Percentiles rank a stretch among this genome's conserved stretches.
These are phyloP conservation scores for Epicauta chinensis DNA, from an alignment of 1,140 invertebrate species.

Conservation along the genomic window DNA sequence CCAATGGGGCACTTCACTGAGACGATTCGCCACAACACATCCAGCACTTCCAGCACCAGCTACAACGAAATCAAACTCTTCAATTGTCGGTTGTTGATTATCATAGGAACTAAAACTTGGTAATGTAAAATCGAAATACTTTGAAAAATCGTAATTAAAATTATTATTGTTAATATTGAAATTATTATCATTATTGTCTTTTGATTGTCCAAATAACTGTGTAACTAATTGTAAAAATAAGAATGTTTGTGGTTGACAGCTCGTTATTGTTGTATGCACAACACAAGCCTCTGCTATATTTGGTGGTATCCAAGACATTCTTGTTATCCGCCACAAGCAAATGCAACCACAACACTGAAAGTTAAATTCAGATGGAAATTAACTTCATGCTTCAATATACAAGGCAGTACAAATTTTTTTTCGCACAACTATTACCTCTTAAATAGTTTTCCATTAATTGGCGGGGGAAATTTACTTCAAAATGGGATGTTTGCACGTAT, in stretches of 20 bases:
- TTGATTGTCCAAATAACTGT: constrained; percentile 50
- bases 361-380: neutral
- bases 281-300: constrained; percentile 49
- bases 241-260: constrained; percentile 50
- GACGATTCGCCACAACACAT: constrained; percentile 57
- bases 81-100: constrained; percentile 6
- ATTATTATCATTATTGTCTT: constrained; percentile 34
- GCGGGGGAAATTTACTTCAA: too few relatives aligned
- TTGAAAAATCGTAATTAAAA: constrained; percentile 11
- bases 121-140: neutral
- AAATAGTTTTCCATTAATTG: too few relatives aligned
- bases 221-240: constrained; percentile 52
- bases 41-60: constrained; percentile 63
- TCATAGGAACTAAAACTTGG: constrained; percentile 4
- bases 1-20: constrained; percentile 50
- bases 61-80: constrained; percentile 49
- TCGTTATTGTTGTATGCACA: constrained; percentile 46
- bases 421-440: too few relatives aligned
- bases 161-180: constrained; percentile 13
- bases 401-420: too few relatives aligned
- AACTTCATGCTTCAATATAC: too few relatives aligned
- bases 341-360: constrained; percentile 6
- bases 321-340: neutral
- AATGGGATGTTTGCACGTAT: too few relatives aligned
- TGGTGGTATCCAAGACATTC: constrained; percentile 53